Evolutionary conservation across 2,888 invertebrate species (phyloP), one percentile per base, ranked within the genome.

Genomic region (Polyommatus icarus): DNA sequence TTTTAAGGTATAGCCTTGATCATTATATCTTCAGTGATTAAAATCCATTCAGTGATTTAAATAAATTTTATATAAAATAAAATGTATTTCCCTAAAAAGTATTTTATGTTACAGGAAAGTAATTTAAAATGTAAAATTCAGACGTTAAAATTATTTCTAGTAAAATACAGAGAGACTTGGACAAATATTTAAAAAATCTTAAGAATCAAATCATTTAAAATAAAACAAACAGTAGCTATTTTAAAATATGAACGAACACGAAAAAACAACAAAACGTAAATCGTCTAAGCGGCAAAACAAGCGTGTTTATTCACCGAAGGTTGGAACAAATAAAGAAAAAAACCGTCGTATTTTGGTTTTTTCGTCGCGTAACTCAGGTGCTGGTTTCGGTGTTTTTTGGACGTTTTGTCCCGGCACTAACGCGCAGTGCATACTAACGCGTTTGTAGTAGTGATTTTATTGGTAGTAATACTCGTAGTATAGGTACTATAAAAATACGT

Each of bases 321-420:
- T 79, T 77, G 82, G 79, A 79, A 80, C 78, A 79, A 80, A 82
- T 79, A 82, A 82, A 82, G 78, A 61, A 80, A 79, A 85, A 82
- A 79, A 82, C 79, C 80, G 81, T 83, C 82, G 84, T 86, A 83
- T 86, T 86, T 85, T 85, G 83, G 83, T 81, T 88, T 88, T 89
- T 87, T 87, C 86, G 86, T 87, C 85, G 91, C 89, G 91, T 91
- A 91, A 90, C 89, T 88, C 90, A 90, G 91, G 91, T 92, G 91
- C 88, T 84, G 82, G 83, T 81, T 84, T 86, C 84, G 82, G 82
- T 80, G 82, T 81, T 80, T 80, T 79, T 83, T 83, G 78, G 80
- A 81, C 78, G 83, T 87, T 86, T 87, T 84, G 82, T 83, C 83
- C 82, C 79, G 82, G 79, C 78, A 79, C 78, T 83, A 83, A 82